Base-by-base conservation (phyloP, 2,797 vertebrate genomes). In the Pseudopleuronectes americanus region DNA sequence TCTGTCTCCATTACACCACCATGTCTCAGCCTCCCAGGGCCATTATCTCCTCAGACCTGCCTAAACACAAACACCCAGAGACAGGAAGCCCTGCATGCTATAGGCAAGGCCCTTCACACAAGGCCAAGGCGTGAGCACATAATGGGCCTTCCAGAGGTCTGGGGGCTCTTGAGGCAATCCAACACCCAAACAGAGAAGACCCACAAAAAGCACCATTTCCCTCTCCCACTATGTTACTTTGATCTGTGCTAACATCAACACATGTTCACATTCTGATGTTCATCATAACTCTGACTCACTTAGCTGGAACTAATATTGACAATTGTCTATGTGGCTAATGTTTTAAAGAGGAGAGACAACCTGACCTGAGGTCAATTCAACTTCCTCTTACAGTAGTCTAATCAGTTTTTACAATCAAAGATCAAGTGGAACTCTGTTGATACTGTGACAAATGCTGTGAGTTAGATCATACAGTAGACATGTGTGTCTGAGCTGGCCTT, bases 21-120 rank as follows among this genome's bases (percentile, higher is more conserved):
- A 74, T 61, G 84, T 79, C 68, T 88, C 90, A 84, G 87, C 89
- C 86, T 89, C 84, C 85, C 82, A 80, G 77, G 76, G 68, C 93
- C 93, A 95, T 94, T 95, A 94, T 94, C 91, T 94, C 90, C 90
- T 92, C 84, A 90, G 90, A 86, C 80, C 90, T 92, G 85, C 89
- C 84, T 87, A 91, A 91, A 93, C 84, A 91, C 86, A 91, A 91
- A 89, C 83, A 87, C 80, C 70, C 83, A 77, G 57, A 89, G 65
- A 86, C 87, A 88, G 84, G 81, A 87, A 92, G 82, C 71, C 70
- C 54, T 79, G 68, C 84, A 83, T 59, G 64, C 74, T 88, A 78
- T 67, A 77, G 63, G 63, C 64, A 52, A 70, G 77, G 80, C 77
- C 80, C 75, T 85, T 80, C 68, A 78, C 73, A 72, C 74, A 69